phyloP scores from a whole-genome alignment of 1,140 invertebrate species.

The Xylocopa sonorina region DNA sequence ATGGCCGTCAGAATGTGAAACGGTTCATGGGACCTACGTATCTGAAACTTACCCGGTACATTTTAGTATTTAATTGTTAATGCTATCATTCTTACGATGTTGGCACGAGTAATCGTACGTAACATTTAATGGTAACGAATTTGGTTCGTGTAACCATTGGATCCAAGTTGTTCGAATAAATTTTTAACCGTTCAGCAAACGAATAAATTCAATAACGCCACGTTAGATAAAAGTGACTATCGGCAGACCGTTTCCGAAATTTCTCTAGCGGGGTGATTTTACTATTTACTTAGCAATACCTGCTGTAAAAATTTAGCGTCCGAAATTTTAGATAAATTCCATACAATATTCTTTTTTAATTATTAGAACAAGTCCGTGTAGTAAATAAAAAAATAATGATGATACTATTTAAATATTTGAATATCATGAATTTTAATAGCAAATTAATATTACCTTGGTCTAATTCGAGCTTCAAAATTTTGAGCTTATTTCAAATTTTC shows the following conservation, averaged over 20 bases:
- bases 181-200: neutral
- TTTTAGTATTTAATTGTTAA: neutral
- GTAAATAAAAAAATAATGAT: neutral
- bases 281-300: neutral
- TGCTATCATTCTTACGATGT: neutral
- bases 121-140: slow-evolving; percentile 3
- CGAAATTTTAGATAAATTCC: too few species aligned
- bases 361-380: neutral
- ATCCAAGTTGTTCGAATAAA: neutral
- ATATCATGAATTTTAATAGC: too few species aligned
- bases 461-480: too few species aligned
- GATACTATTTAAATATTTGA: neutral
- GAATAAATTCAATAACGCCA: neutral
- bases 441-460: too few species aligned
- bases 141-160: neutral
- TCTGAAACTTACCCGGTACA: too few species aligned
- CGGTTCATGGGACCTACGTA: neutral
- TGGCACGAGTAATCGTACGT: neutral
- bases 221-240: neutral
- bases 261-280: neutral
- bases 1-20: slow-evolving; percentile 49
- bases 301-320: neutral
- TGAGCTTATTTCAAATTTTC: too few species aligned
- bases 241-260: neutral
- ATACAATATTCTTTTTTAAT: too few species aligned